phyloP scores from a whole-genome alignment of 2,113 vertebrate species.

The Dermatemys mawii region DNA sequence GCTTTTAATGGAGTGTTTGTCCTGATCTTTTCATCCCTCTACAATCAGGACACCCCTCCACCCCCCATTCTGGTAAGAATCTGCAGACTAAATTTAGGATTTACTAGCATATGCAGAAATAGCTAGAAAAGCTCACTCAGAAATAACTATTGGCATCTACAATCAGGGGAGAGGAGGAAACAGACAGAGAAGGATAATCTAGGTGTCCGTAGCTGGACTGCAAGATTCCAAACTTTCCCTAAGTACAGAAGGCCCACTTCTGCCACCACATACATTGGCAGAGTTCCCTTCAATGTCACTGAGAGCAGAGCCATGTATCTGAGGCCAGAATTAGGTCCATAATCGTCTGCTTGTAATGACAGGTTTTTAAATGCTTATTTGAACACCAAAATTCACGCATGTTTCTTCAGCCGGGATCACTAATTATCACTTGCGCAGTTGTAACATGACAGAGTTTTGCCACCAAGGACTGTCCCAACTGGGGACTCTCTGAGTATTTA shows the following conservation, averaged over 20 bases:
- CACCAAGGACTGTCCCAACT: background rate
- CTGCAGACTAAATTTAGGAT: background rate
- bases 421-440: background rate
- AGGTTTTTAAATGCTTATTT: background rate
- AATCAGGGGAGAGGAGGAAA: background rate
- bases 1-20: background rate
- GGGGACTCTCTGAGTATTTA: background rate
- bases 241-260: rapidly evolving
- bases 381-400: rapidly evolving
- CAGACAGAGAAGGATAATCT: background rate
- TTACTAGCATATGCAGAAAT: rapidly evolving
- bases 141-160: rapidly evolving
- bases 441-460: background rate
- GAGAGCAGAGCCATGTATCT: background rate
- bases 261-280: too few species aligned
- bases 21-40: slow-evolving; percentile 17
- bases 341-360: background rate
- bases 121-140: background rate
- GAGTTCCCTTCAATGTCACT: background rate
- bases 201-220: background rate
- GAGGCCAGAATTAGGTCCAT: background rate
- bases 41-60: background rate
- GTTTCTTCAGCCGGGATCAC: background rate
- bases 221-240: background rate
- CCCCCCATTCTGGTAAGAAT: slow-evolving; percentile 6